Percentiles rank a stretch among this genome's conserved stretches.
These are phyloP conservation scores for Lissocephala sabroskyi DNA, from an alignment of 2,888 invertebrate genomes.

Conservation along the genomic window DNA sequence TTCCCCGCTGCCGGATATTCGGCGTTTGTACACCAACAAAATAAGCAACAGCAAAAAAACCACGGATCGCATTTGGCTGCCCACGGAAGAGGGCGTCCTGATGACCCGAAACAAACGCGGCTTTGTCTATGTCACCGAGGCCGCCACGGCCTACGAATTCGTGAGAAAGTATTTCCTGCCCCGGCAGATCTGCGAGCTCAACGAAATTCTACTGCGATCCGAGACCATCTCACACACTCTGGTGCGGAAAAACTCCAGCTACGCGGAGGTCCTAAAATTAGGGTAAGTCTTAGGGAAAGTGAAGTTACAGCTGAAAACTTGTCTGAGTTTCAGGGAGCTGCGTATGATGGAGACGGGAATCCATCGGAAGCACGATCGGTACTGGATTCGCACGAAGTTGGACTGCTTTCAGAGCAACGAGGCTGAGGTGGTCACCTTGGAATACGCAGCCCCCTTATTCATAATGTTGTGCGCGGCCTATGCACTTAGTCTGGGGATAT, in stretches of 20 bases:
- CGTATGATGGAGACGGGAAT: constrained; percentile 67
- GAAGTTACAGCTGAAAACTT: not conserved
- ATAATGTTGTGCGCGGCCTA: constrained; percentile 50
- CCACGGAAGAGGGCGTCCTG: constrained; percentile 50
- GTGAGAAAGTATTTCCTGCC: constrained; percentile 58
- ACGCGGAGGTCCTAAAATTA: constrained; percentile 51
- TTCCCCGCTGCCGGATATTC: constrained; percentile 41
- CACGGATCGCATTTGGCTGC: constrained; percentile 41
- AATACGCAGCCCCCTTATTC: constrained; percentile 67
- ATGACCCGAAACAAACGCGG: constrained; percentile 53
- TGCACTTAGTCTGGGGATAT: constrained; percentile 38
- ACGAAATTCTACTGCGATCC: constrained; percentile 61
- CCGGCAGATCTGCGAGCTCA: constrained; percentile 69
- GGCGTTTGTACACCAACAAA: constrained; percentile 48
- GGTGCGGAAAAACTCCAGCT: constrained; percentile 56
- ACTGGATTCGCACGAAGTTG: constrained; percentile 58
- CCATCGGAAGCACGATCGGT: constrained; percentile 44
- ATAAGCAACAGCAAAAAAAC: constrained; percentile 37
- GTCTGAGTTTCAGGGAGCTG: constrained; percentile 39
- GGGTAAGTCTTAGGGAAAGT: constrained; percentile 16
- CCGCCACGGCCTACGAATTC: constrained; percentile 48
- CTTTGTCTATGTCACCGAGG: constrained; percentile 63
- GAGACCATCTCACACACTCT: constrained; percentile 38
- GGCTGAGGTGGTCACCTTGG: constrained; percentile 62
- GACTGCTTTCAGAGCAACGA: constrained; percentile 56